Conservation (phyloP, 2,113 vertebrate genomes). For the Corythaixoides concolor region DNA sequence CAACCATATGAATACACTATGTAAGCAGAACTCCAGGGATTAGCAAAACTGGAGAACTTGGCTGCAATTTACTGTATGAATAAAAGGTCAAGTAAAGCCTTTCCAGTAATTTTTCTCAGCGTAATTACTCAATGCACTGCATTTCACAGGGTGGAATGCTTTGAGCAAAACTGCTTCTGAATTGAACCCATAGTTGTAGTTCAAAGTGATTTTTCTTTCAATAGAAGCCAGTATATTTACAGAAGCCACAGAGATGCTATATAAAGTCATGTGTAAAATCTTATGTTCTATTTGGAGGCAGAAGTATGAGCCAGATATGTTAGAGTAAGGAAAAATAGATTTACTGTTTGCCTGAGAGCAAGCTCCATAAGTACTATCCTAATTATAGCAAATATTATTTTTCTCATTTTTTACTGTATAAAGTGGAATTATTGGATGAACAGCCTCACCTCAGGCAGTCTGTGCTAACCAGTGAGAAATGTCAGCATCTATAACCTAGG, state of each 20-base stretch:
- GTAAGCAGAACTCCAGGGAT: conserved; percentile 40
- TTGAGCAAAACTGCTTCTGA: conserved; percentile 8
- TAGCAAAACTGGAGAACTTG: conserved; percentile 39
- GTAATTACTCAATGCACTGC: background rate
- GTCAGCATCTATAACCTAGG: background rate
- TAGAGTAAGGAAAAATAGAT: background rate
- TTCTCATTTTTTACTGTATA: background rate
- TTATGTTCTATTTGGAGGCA: background rate
- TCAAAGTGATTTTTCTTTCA: conserved; percentile 14
- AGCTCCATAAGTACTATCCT: background rate
- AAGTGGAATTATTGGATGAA: background rate
- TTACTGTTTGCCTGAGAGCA: background rate
- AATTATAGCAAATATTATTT: background rate
- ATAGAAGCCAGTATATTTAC: background rate
- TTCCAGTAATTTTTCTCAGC: conserved; percentile 38
- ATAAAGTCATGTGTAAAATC: background rate
- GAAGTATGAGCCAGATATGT: background rate
- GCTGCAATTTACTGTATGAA: conserved; percentile 16
- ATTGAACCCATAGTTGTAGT: background rate
- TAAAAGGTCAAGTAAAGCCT: conserved; percentile 59
- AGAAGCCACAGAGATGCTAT: background rate
- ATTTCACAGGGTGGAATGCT: conserved; percentile 7
- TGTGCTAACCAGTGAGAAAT: background rate
- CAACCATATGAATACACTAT: background rate
- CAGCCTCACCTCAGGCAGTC: background rate